Evolutionary conservation across 2,888 invertebrate genomes (phyloP).

Genomic region (Tridacna gigas): DNA sequence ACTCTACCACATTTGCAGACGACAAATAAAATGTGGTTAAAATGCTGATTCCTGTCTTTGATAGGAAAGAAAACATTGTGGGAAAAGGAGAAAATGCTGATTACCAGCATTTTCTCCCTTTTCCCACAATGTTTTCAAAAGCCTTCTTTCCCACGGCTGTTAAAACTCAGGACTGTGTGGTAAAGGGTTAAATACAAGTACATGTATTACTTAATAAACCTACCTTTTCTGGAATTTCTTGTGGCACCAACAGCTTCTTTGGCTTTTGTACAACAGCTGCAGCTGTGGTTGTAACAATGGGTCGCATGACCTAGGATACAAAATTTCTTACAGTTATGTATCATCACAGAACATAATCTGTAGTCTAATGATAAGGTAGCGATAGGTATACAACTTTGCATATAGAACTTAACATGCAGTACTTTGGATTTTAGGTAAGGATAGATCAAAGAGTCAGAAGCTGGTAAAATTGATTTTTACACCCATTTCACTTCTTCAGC

Average conservation of each 20-base stretch:
- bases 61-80: constrained; percentile 11
- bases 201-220: constrained; percentile 1
- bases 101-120: constrained; percentile 6
- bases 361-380: too few species aligned
- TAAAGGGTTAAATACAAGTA: not conserved
- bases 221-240: constrained; percentile 82
- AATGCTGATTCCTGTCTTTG: too few species aligned
- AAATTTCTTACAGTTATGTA: not conserved
- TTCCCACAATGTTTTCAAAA: constrained; percentile 3
- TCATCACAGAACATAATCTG: too few species aligned
- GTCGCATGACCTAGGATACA: constrained; percentile 74
- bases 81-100: not conserved
- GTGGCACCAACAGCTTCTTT: constrained; percentile 80
- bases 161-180: not conserved
- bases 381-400: too few species aligned
- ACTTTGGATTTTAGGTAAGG: too few species aligned
- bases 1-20: too few species aligned
- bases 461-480: too few species aligned
- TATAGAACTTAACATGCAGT: too few species aligned
- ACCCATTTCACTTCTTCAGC: too few species aligned
- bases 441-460: too few species aligned
- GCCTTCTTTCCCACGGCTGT: not conserved
- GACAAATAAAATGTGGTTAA: too few species aligned
- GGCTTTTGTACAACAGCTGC: constrained; percentile 62
- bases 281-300: constrained; percentile 70